These are phyloP conservation scores for Cotesia typhae DNA, from an alignment of 1,140 invertebrate species.

Conservation along the genomic window DNA sequence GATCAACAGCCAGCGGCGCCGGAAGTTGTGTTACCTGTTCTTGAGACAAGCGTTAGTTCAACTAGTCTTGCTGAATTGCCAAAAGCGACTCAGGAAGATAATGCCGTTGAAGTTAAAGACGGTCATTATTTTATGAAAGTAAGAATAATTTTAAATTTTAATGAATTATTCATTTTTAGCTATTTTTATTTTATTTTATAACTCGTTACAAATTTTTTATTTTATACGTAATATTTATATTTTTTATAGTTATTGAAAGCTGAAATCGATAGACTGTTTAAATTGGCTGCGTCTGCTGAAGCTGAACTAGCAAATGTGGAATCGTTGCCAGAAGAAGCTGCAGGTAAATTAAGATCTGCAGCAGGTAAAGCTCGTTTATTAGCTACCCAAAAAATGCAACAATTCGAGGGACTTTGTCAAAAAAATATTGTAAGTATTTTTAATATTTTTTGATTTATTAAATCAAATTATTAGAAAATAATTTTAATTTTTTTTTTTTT, in stretches of 20 bases:
- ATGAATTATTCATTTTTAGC: constrained; percentile 27
- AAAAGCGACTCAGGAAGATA: constrained; percentile 48
- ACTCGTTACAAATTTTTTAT: background rate
- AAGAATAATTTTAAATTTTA: constrained; percentile 36
- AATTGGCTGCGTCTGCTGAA: constrained; percentile 74
- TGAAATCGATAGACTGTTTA: constrained; percentile 76
- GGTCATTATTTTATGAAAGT: constrained; percentile 78
- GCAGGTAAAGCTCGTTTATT: constrained; percentile 91
- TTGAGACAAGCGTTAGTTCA: constrained; percentile 52
- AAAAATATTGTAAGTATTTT: constrained; percentile 78
- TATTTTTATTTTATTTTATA: background rate
- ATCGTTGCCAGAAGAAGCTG: constrained; percentile 76
- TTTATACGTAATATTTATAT: background rate
- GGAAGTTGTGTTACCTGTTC: constrained; percentile 63
- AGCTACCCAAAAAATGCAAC: constrained; percentile 91
- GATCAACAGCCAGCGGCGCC: constrained; percentile 65
- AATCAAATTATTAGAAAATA: constrained; percentile 5
- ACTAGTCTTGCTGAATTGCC: constrained; percentile 42
- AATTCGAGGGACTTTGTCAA: constrained; percentile 87
- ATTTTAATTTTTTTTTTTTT: constrained; percentile 15
- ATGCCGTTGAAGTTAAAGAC: constrained; percentile 65
- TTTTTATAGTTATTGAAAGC: constrained; percentile 73
- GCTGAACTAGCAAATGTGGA: constrained; percentile 67
- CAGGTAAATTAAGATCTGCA: constrained; percentile 85
- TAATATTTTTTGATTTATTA: background rate